Percentiles rank a stretch among this genome's conserved stretches.
phyloP scores from a whole-genome alignment of 2,113 vertebrate genomes.

The Tragelaphus buxtoni region DNA sequence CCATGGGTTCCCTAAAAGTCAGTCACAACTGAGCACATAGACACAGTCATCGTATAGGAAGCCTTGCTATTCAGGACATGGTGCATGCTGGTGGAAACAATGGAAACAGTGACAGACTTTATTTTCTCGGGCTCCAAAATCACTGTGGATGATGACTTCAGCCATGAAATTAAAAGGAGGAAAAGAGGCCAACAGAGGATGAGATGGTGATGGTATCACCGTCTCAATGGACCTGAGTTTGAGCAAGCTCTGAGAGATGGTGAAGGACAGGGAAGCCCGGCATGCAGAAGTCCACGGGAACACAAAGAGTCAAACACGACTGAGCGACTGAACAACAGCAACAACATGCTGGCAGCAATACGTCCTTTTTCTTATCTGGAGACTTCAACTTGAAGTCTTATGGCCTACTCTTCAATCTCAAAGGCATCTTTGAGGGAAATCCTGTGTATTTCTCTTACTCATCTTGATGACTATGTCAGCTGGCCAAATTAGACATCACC shows the following conservation, averaged over 20 bases:
- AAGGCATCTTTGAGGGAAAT: background rate
- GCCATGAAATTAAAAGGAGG: background rate
- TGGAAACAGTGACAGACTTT: background rate
- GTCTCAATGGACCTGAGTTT: rapidly evolving
- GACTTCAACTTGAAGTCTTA: background rate
- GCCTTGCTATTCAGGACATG: background rate
- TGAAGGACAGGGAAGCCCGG: background rate
- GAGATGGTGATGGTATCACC: background rate
- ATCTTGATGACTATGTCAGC: rapidly evolving
- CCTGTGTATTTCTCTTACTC: background rate
- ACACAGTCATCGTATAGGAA: background rate
- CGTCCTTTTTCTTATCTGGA: background rate
- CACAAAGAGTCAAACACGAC: background rate
- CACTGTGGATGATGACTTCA: background rate
- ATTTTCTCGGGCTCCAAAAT: background rate
- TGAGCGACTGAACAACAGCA: background rate
- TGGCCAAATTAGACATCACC: background rate
- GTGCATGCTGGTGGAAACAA: background rate
- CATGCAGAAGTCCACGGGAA: background rate
- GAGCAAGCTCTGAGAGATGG: background rate
- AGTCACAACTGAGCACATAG: background rate
- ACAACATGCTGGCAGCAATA: background rate
- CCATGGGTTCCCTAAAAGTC: background rate
- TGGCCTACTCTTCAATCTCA: background rate
- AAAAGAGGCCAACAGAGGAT: background rate